These are phyloP conservation scores for Nothocercus julius DNA, from an alignment of 2,113 vertebrate genomes.

Conservation along the genomic window DNA sequence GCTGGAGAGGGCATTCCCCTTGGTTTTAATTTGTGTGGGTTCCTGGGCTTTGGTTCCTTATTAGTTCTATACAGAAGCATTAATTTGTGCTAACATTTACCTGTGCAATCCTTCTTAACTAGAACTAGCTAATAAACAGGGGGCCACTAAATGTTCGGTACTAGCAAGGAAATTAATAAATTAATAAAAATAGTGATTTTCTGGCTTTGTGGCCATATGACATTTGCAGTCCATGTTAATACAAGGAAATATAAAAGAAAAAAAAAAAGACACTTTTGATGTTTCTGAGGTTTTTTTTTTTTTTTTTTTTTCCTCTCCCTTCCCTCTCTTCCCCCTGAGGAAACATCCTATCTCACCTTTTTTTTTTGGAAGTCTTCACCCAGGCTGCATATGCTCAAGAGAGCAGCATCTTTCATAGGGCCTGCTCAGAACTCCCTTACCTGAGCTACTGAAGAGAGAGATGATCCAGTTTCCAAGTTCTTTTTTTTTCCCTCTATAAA, in stretches of 20 bases:
- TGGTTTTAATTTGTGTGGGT: not conserved
- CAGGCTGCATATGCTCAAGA: not conserved
- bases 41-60: not conserved
- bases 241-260: not conserved
- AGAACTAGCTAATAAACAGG: not conserved
- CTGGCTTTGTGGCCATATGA: not conserved
- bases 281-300: not conserved
- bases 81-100: not conserved
- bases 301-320: no score
- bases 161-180: not conserved
- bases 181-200: not conserved
- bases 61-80: not conserved
- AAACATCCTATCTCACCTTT: not conserved
- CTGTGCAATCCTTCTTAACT: not conserved
- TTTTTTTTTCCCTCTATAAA: not conserved
- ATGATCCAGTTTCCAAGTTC: constrained; percentile 17
- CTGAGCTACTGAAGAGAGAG: not conserved
- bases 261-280: no score
- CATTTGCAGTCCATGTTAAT: not conserved
- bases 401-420: not conserved
- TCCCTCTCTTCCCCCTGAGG: not conserved
- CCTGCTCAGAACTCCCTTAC: not conserved
- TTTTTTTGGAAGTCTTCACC: not conserved
- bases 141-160: not conserved
- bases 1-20: not conserved